Base-by-base conservation (phyloP, 2,888 invertebrate genomes). In the Ophion slaviceki region DNA sequence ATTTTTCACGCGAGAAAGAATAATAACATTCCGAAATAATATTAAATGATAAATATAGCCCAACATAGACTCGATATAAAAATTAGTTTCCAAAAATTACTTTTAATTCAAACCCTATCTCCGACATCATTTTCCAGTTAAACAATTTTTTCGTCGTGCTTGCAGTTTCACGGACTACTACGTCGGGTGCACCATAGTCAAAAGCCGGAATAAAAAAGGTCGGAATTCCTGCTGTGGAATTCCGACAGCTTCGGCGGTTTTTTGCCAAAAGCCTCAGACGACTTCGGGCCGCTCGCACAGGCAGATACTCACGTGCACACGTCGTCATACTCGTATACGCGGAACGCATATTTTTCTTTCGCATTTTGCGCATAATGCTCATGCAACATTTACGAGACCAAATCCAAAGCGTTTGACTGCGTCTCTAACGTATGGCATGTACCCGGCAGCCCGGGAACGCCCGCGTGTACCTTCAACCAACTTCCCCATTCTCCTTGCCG, bases 281-380 rank as follows among this genome's bases (percentile, higher is more conserved):
- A 28, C 71, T 76, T 76, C 40, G 76, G 40, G 61, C 40, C n/a
- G 68, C 45, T 47, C 36, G 47, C 32, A 61, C 67, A 24, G 59
- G 3, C 61, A 8, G 57, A 57, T 20, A 61, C 40, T 61, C 67
- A 74, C 32, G 28, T 32, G 32, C 47, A 17, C 64, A 72, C 72
- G 57, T 40, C 40, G 59, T 47, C 11, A 64, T 64, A 17, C 78
- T 66, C 57, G 36, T 53, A 78, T 59, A 68, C 53, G 66, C 76
- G 71, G 24, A 82, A 59, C 24, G 53, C 80, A 85, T 80, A 85
- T 85, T 85, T 82, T 85, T 80, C 80, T 82, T 80, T 66, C 80
- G 71, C 72, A 64, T 82, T 85, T 80, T 82, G 82, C 67, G 82
- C 82, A 85, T 85, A 85, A 85, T 85, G 82, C 72, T 85, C 67